A percentile compares a stretch with the other conserved stretches of the same genome.
phyloP scores from a whole-genome alignment of 2,888 invertebrate species.

The Barypeithes pellucidus region DNA sequence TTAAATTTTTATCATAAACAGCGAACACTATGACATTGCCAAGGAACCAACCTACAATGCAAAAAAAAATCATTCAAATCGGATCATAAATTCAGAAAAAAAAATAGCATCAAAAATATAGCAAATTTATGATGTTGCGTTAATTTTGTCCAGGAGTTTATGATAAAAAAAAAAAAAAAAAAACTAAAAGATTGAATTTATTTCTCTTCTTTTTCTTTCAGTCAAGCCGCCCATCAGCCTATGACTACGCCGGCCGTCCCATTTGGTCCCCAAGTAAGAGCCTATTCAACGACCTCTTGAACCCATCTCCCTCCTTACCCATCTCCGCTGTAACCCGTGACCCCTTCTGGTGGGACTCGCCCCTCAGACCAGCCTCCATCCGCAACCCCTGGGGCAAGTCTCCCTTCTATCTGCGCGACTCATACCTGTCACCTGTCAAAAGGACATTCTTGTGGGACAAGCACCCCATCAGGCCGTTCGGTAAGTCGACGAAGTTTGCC shows the following conservation, averaged over 20 bases:
- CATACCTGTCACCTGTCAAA: slow-evolving; percentile 92
- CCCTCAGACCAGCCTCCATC: slow-evolving; percentile 81
- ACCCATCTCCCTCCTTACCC: slow-evolving; percentile 85
- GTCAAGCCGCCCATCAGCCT: slow-evolving; percentile 69
- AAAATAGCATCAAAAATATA: no score
- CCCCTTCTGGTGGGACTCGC: slow-evolving; percentile 90
- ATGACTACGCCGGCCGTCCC: slow-evolving; percentile 85
- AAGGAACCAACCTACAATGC: no score
- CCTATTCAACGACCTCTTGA: slow-evolving; percentile 79
- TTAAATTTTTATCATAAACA: no score
- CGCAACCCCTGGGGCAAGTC: slow-evolving; percentile 80
- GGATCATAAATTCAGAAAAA: no score
- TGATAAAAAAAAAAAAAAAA: no score
- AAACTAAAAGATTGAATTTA: not conserved
- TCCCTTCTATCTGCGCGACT: slow-evolving; percentile 87
- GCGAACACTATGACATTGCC: no score
- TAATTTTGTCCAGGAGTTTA: no score
- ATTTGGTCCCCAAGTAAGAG: slow-evolving; percentile 78
- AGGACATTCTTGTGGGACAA: slow-evolving; percentile 93
- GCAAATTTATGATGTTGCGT: no score
- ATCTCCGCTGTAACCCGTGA: slow-evolving; percentile 87
- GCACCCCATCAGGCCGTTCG: slow-evolving; percentile 92
- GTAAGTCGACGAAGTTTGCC: slow-evolving; percentile 75
- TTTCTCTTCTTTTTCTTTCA: slow-evolving; percentile 32
- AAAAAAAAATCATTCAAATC: no score